Conservation (phyloP, 2,113 vertebrate species). For the human (Homo sapiens) region GRCh38 chr9:107094501-107095000, state of each 20-base stretch:
- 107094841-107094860: neutral
- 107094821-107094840: neutral
- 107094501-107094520: neutral
- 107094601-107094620: neutral
- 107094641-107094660: neutral
- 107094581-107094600: neutral
- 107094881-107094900: no score
- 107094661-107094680: neutral
- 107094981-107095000: no score
- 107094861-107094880: neutral
- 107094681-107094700: neutral
- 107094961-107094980: no score
- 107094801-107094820: constrained; percentile 2
- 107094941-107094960: no score
- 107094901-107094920: no score
- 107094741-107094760: neutral
- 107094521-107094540: neutral
- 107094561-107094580: neutral
- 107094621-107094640: neutral
- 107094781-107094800: neutral
- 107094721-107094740: neutral
- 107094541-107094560: constrained; percentile 5
- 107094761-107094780: neutral
- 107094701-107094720: neutral
- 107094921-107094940: no score